Percentiles rank a stretch among this genome's conserved stretches.
These are phyloP conservation scores for Ectemnius cavifrons DNA, from an alignment of 2,888 invertebrate species.

Conservation along the genomic window DNA sequence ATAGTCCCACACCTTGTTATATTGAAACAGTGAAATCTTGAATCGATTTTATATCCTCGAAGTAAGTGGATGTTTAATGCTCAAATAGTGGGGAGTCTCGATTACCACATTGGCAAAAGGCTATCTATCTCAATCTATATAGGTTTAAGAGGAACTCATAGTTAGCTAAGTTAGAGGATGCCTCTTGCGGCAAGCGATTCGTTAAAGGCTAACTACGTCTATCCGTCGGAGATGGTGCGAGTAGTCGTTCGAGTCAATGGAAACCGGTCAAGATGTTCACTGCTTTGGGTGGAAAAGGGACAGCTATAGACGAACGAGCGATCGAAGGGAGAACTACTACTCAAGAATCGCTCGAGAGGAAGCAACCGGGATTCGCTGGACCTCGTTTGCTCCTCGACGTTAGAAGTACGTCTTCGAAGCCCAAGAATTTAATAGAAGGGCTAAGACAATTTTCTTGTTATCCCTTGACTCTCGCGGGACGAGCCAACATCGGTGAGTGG, in stretches of 20 bases:
- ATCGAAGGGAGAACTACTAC: slow-evolving; percentile 9
- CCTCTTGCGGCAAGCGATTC: too few relatives aligned
- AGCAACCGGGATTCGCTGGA: slow-evolving; percentile 12
- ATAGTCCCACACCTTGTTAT: neutral
- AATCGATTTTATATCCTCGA: too few relatives aligned
- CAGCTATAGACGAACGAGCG: slow-evolving; percentile 7
- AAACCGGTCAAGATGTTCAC: slow-evolving; percentile 42
- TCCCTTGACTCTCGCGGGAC: slow-evolving; percentile 29
- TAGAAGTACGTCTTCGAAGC: slow-evolving; percentile 48
- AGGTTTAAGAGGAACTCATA: too few relatives aligned
- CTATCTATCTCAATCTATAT: too few relatives aligned
- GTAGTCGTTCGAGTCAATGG: slow-evolving; percentile 32
- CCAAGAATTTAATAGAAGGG: slow-evolving; percentile 59
- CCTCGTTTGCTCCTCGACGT: slow-evolving; percentile 51
- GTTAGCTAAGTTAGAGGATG: too few relatives aligned
- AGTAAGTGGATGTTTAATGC: too few relatives aligned
- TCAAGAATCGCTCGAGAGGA: slow-evolving; percentile 33
- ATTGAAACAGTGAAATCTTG: too few relatives aligned
- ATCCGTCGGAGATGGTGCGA: neutral
- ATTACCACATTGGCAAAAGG: too few relatives aligned
- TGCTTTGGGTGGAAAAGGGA: neutral
- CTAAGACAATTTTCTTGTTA: slow-evolving; percentile 58
- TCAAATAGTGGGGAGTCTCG: too few relatives aligned
- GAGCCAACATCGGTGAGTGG: slow-evolving; percentile 15
- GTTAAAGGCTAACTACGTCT: too few relatives aligned